Evolutionary conservation across 2,797 vertebrate genomes (phyloP).

Genomic region (Enteromius anoplus): DNA sequence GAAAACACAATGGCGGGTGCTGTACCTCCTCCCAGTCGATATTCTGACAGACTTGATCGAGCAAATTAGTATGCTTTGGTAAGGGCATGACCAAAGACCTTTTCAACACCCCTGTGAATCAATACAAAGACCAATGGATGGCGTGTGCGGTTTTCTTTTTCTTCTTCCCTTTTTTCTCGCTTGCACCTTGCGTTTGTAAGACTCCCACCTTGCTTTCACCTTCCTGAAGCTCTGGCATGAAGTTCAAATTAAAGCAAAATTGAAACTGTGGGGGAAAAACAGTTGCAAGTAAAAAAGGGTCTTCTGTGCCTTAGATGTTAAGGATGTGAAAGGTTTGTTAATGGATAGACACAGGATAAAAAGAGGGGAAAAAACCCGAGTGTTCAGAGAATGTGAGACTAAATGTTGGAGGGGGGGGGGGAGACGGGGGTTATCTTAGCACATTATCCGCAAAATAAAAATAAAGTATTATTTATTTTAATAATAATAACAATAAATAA

Average conservation of each 20-base stretch:
- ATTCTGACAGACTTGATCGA: constrained; percentile 97
- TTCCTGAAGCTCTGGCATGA: constrained; percentile 34
- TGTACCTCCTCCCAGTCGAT: constrained; percentile 95
- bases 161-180: constrained; percentile 39
- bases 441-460: background rate
- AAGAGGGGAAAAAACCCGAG: background rate
- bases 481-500: too few species aligned
- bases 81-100: constrained; percentile 96
- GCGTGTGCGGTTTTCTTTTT: constrained; percentile 70
- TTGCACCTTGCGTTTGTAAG: constrained; percentile 72
- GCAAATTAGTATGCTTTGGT: constrained; percentile 99
- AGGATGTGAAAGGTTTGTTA: constrained; percentile 41
- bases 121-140: constrained; percentile 91
- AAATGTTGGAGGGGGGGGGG: too few species aligned
- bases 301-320: constrained; percentile 51
- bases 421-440: background rate
- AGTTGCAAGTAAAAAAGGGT: constrained; percentile 47
- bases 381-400: background rate
- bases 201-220: constrained; percentile 49
- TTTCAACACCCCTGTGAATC: constrained; percentile 93
- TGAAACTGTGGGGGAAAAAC: constrained; percentile 56
- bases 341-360: background rate
- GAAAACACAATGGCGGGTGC: constrained; percentile 91
- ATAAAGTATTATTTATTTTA: too few species aligned
- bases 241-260: constrained; percentile 45